Evolutionary conservation across 2,888 invertebrate genomes (phyloP), one percentile per base, ranked within the genome.

Genomic region (Acleris holmiana): DNA sequence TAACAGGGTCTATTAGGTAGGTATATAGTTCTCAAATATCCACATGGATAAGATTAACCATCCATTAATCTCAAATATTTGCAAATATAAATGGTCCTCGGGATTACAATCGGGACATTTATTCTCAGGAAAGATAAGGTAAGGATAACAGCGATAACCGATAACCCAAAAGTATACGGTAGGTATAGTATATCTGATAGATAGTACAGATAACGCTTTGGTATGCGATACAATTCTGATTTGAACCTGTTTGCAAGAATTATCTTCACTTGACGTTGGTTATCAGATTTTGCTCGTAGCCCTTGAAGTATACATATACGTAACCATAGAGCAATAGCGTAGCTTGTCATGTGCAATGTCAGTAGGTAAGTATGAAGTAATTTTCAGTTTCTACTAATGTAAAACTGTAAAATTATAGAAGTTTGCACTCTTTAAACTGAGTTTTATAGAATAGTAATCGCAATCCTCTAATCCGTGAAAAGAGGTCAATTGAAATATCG

Each of bases 161-260:
- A 64, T 64, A 57, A 63, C 51, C 53, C 53, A 41, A 51, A 57
- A 7, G 25, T 25, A 25, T 29, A 29, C 29, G 19, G 48, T n/a
- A n/a, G n/a, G n/a, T n/a, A n/a, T n/a, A n/a, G n/a, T 40, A 13
- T 48, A 56, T 35, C 35, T 57, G 57, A 57, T 63, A 51, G 57
- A 57, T 63, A 51, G 41, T 18, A 35, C 29, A 44, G 29, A 29
- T 53, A 51, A 59, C 23, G 41, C 18, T 51, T 23, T 15, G 35
- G 47, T 41, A 41, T 19, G 40, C 19, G 48, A 44, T 29, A 41
- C 21, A 5, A 54, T 61, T 41, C 40, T 41, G 41, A 29, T 44
- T 23, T 41, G 23, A 61, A 48, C 40, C 21, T 48, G 47, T 55
- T 49, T 40, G 13, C 23, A 17, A 40, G n/a, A 18, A 29, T 29